phyloP scores from a whole-genome alignment of 2,888 invertebrate genomes.

The Agrotis ipsilon region DNA sequence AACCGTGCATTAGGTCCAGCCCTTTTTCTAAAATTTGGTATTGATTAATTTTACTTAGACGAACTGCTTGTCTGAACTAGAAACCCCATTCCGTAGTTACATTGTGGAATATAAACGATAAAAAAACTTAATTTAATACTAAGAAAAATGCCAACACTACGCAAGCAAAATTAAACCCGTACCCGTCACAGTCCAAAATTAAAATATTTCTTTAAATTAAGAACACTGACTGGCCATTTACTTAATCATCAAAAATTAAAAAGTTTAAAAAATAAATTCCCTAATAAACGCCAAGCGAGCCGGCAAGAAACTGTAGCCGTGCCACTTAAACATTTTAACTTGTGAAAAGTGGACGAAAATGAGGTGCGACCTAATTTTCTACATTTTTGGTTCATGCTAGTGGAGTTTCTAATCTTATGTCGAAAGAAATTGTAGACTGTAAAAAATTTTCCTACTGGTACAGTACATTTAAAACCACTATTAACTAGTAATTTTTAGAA shows the following conservation, averaged over 20 bases:
- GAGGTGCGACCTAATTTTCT: slow-evolving; percentile 53
- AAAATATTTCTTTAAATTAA: slow-evolving; percentile 28
- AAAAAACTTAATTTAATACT: too few species aligned
- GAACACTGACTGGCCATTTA: slow-evolving; percentile 31
- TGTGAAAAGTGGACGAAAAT: slow-evolving; percentile 53
- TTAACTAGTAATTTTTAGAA: too few species aligned
- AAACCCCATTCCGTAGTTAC: neutral
- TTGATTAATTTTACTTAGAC: too few species aligned
- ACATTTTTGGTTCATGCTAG: slow-evolving; percentile 37
- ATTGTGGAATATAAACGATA: too few species aligned
- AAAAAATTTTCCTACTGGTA: neutral
- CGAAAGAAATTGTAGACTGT: too few species aligned
- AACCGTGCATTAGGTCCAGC: too few species aligned
- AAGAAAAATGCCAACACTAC: neutral
- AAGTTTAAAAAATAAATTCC: slow-evolving; percentile 27
- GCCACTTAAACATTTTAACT: slow-evolving; percentile 51
- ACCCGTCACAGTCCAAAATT: neutral
- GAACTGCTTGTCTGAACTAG: neutral
- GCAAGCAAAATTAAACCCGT: slow-evolving; percentile 1
- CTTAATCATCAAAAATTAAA: slow-evolving; percentile 52
- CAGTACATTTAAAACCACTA: neutral
- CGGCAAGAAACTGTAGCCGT: slow-evolving; percentile 45
- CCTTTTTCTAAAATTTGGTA: too few species aligned
- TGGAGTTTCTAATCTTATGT: slow-evolving; percentile 28
- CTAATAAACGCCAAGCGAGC: slow-evolving; percentile 43